A percentile compares a stretch with the other conserved stretches of the same genome.
Evolutionary conservation across 2,888 invertebrate species (phyloP).

Genomic region (Torymus texanus): DNA sequence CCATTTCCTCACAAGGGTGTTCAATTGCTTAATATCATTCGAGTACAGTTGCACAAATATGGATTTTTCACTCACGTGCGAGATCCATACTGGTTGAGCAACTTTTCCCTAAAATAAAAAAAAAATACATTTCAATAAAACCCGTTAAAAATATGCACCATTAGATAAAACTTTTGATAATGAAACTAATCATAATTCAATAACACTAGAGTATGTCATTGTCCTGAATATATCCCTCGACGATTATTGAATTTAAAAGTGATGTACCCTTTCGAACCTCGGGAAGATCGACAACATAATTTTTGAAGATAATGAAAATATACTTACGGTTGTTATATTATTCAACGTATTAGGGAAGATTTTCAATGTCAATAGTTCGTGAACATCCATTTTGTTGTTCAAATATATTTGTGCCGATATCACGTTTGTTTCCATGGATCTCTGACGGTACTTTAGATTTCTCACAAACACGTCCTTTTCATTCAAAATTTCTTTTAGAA

Average conservation of each 20-base stretch:
- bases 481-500: slow-evolving; percentile 74
- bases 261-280: too few species aligned
- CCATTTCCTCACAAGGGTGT: slow-evolving; percentile 23
- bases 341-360: slow-evolving; percentile 25
- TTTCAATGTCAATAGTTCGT: slow-evolving; percentile 4
- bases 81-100: slow-evolving; percentile 42
- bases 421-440: not conserved
- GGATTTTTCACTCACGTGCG: slow-evolving; percentile 26
- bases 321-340: slow-evolving; percentile 27
- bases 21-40: slow-evolving; percentile 8
- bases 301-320: not conserved
- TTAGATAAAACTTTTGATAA: not conserved
- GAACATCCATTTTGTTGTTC: not conserved
- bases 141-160: not conserved
- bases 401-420: slow-evolving; percentile 29
- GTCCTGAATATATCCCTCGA: too few species aligned
- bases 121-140: not conserved
- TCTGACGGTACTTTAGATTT: not conserved
- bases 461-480: slow-evolving; percentile 42
- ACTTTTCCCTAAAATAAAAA: slow-evolving; percentile 42
- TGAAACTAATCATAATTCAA: too few species aligned
- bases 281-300: too few species aligned
- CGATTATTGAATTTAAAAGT: too few species aligned
- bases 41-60: slow-evolving; percentile 42
- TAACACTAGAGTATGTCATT: too few species aligned